Evolutionary conservation across 2,797 vertebrate genomes (phyloP), one percentile per base, ranked within the genome.

Genomic region (Acanthurus leucopareius): DNA sequence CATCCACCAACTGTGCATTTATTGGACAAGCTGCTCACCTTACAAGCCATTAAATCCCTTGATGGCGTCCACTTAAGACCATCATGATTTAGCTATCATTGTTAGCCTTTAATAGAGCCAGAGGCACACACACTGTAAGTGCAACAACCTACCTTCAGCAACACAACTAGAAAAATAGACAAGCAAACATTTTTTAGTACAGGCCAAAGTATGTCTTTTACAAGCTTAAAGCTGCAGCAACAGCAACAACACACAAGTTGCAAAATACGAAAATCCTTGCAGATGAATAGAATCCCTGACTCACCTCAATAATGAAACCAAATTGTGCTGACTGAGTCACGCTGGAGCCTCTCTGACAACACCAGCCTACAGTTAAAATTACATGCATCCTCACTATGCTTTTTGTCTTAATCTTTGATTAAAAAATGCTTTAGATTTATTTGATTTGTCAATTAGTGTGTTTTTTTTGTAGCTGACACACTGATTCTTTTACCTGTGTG

Each of bases 61-160:
- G 25, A 67, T n/a, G 52, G 56, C 38, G 3, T 47, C 63, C 22
- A 75, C 22, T 47, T 49, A 44, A 65, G 44, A 73, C 60, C 28
- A n/a, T 58, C 15, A 48, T 22, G 19, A 66, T 13, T 22, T 11
- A 73, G 28, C 44, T n/a, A 7, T 15, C 8, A 28, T 45, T 58
- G 20, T 51, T 16, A 35, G 68, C 56, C 15, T 73, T 7, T 47
- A 16, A 47, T 35, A 7, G 7, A 35, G 32, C 32, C 32, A 35
- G 32, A 35, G 32, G 7, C 32, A 35, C 32, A 35, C 32, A 35
- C 32, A 35, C 32, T 35, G 32, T 47, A 11, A 47, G 16, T 16
- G 14, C 45, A 11, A 47, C 45, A 47, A 35, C 32, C 32, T 35
- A 35, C 32, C 32, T 35, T 35, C 32, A 35, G 32, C 32, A 35